Evolutionary conservation across 2,113 vertebrate genomes (phyloP).

Genomic region (Cryptomyrus ogoouensis): DNA sequence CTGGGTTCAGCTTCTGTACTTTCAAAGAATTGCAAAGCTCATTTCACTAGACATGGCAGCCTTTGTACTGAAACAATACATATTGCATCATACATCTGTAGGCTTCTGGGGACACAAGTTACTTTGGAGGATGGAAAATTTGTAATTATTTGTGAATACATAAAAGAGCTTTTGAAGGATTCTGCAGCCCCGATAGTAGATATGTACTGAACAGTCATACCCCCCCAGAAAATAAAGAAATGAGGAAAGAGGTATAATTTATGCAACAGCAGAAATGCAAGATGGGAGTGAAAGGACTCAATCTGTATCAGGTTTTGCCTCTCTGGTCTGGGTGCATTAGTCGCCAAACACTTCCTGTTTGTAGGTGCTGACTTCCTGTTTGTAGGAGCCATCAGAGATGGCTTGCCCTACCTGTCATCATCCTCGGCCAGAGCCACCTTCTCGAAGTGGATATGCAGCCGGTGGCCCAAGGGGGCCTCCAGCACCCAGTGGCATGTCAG

Average conservation of each 20-base stretch:
- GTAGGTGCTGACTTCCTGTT: neutral
- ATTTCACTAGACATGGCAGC: constrained; percentile 18
- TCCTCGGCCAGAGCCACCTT: constrained; percentile 95
- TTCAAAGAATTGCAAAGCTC: neutral
- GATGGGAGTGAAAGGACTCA: neutral
- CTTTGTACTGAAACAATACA: constrained; percentile 18
- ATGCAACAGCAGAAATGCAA: neutral
- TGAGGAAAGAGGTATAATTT: neutral
- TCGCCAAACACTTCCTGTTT: neutral
- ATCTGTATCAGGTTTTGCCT: neutral
- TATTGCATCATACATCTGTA: constrained; percentile 24
- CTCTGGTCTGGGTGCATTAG: neutral
- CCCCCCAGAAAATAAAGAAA: neutral
- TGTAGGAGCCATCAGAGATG: neutral
- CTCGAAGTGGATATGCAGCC: constrained; percentile 91
- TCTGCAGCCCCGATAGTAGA: neutral
- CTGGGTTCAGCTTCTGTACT: constrained; percentile 9
- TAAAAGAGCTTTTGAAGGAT: neutral
- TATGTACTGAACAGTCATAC: neutral
- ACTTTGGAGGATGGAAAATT: constrained; percentile 13
- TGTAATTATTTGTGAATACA: constrained; percentile 6
- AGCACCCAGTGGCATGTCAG: constrained; percentile 95
- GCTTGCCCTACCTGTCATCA: constrained; percentile 78
- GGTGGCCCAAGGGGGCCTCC: constrained; percentile 75
- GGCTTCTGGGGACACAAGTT: constrained; percentile 5